Evolutionary conservation across 2,113 vertebrate genomes (phyloP).

Genomic region (Engystomops pustulosus): DNA sequence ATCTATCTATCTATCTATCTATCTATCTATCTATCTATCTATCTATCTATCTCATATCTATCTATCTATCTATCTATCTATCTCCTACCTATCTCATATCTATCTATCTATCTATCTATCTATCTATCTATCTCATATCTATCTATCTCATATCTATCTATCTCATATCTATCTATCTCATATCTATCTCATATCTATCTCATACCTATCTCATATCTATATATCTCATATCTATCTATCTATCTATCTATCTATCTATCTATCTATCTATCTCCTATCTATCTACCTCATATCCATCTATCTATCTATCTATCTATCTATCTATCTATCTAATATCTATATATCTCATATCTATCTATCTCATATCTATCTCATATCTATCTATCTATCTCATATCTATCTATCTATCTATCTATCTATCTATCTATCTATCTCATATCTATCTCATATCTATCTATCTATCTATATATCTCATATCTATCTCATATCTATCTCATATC

Average conservation of each 20-base stretch:
- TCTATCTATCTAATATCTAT: constrained; percentile 12
- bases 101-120: too few species aligned
- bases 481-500: constrained; percentile 13
- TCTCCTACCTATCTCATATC: too few species aligned
- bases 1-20: not conserved
- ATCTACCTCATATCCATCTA: too few species aligned
- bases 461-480: constrained; percentile 12
- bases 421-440: not conserved
- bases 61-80: too few species aligned
- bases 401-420: constrained; percentile 1
- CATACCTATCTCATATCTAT: not conserved
- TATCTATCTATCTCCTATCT: constrained; percentile 19
- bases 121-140: not conserved
- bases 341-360: not conserved
- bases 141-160: not conserved
- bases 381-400: not conserved
- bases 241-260: constrained; percentile 1
- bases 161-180: not conserved
- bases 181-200: not conserved
- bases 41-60: too few species aligned
- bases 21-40: too few species aligned
- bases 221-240: not conserved
- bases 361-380: too few species aligned
- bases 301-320: constrained; percentile 10
- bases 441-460: constrained; percentile 1